Conservation (phyloP, 2,113 vertebrate genomes). For the Lethenteron camtschaticum region DNA sequence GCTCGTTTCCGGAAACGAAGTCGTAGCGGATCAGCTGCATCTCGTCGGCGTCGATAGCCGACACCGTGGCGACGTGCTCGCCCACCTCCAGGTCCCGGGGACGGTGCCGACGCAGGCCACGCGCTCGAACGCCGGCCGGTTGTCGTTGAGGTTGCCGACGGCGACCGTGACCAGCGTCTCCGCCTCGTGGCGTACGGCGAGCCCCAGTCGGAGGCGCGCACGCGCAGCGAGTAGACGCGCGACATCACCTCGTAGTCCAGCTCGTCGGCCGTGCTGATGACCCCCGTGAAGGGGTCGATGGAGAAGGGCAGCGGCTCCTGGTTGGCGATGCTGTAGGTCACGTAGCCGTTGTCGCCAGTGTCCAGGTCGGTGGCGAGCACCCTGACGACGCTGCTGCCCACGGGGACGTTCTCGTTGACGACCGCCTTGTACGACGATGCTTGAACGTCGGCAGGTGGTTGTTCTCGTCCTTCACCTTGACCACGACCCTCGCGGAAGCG, state of each 20-base stretch:
- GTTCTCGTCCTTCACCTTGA: constrained; percentile 59
- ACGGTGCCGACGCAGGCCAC: constrained; percentile 67
- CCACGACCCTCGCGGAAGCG: constrained; percentile 34
- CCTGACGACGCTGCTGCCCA: constrained; percentile 40
- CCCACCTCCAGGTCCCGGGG: constrained; percentile 50
- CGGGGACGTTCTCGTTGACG: constrained; percentile 58
- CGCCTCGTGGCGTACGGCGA: constrained; percentile 78
- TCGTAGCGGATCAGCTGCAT: constrained; percentile 83
- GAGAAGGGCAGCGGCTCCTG: constrained; percentile 50
- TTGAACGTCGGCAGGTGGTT: constrained; percentile 66
- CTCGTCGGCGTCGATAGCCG: constrained; percentile 83
- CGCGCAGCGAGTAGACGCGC: constrained; percentile 59
- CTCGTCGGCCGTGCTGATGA: constrained; percentile 53
- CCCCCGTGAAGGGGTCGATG: constrained; percentile 81
- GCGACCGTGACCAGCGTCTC: constrained; percentile 74
- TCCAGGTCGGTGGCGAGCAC: constrained; percentile 63
- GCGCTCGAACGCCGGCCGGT: constrained; percentile 80
- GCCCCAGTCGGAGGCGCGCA: constrained; percentile 92
- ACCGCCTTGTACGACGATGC: constrained; percentile 45
- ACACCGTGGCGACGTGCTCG: constrained; percentile 71
- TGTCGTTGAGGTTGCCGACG: constrained; percentile 73
- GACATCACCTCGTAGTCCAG: constrained; percentile 76
- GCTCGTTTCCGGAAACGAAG: constrained; percentile 75
- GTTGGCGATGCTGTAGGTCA: constrained; percentile 78
- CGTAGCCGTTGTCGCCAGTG: constrained; percentile 80